These are phyloP conservation scores for Chelonoidis abingdonii DNA, from an alignment of 2,113 vertebrate genomes.

Conservation along the genomic window DNA sequence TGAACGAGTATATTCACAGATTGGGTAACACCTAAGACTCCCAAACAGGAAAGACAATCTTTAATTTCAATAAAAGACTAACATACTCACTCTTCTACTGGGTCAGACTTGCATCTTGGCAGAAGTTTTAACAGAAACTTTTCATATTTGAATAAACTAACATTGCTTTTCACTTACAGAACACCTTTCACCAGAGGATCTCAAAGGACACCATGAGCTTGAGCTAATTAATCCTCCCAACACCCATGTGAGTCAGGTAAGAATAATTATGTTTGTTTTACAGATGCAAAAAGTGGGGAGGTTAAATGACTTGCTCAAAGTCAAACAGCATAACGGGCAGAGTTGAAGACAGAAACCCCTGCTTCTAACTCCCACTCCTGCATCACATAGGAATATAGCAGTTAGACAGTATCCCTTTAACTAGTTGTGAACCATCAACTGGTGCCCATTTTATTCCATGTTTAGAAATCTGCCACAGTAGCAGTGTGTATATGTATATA, in stretches of 20 bases:
- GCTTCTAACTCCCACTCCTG: not conserved
- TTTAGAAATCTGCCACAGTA: not conserved
- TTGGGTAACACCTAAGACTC: not conserved
- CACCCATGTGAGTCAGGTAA: not conserved
- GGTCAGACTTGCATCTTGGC: not conserved
- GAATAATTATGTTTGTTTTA: not conserved
- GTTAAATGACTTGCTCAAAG: not conserved
- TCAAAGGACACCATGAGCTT: not conserved
- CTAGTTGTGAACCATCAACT: not conserved
- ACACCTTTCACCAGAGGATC: not conserved
- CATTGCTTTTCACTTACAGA: not conserved
- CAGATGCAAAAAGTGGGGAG: not conserved
- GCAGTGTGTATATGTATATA: not conserved
- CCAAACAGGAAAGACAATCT: not conserved
- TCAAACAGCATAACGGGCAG: rapidly evolving
- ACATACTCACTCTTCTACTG: rapidly evolving
- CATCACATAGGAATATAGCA: not conserved
- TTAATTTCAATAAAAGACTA: not conserved
- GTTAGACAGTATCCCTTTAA: not conserved
- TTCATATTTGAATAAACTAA: not conserved
- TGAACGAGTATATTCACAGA: not conserved
- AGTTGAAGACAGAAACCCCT: not conserved
- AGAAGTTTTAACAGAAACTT: not conserved
- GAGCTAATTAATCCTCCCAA: not conserved
- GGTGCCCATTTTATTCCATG: not conserved